Evolutionary conservation across 2,797 vertebrate species (phyloP), one percentile per base, ranked within the genome.

Genomic region (Muraenolepis orangiensis): DNA sequence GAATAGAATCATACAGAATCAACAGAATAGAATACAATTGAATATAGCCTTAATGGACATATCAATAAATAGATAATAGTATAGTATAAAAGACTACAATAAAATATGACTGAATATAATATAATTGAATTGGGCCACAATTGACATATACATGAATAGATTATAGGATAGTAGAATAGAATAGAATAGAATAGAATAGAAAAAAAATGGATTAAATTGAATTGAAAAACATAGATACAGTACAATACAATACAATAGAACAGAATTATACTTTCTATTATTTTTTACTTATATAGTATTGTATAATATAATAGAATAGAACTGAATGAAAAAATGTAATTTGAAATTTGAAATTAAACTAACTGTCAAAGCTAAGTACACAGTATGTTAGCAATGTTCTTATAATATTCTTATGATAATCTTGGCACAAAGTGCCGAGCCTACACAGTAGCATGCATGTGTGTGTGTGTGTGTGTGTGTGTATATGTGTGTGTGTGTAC

Each of bases 381-480:
- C 18, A 23, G 11, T 57, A 23, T 23, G 16, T 18, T 23, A 2
- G 51, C 51, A 23, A 18, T 57, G 51, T 18, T 20, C 16, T 57
- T 57, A 57, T 10, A 23, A 18, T 57, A 16, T 18, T 20, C 16
- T 57, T 57, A 57, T 10, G 16, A 46, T 3, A 34, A 34, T 3
- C 32, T 13, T 46, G 3, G 2, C 42, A 46, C 3, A 61, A 42
- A 42, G 2, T 51, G 42, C 42, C 42, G 1, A 51, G n/a, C 20
- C 20, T n/a, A 18, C 4, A n/a, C 46, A 51, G 46, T n/a, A 82
- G 84, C 78, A 81, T 82, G 84, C 73, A 51, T 70, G 66, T 75
- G 84, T 80, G 83, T 67, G 75, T 66, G 42, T 14, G 66, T 76
- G 82, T 12, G 0, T 82, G 72, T 82, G 75, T 76, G 32, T 72